phyloP scores from a whole-genome alignment of 2,113 vertebrate genomes.

The Ceyx margarethae region DNA sequence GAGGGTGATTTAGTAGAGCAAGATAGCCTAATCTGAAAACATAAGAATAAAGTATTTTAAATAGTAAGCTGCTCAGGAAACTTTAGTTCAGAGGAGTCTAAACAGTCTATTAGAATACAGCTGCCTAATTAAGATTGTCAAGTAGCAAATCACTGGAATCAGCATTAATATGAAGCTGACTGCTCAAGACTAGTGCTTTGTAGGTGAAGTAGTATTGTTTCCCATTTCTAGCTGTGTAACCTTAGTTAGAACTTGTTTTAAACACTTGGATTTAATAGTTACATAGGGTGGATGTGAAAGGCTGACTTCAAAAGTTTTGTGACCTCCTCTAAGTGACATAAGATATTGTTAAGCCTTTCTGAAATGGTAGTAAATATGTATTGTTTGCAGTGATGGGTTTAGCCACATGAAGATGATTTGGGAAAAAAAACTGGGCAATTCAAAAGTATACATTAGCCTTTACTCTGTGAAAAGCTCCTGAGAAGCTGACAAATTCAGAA shows the following conservation, averaged over 20 bases:
- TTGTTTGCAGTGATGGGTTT: background rate
- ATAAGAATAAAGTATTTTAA: background rate
- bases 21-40: background rate
- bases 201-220: background rate
- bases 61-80: background rate
- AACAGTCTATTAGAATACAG: background rate
- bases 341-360: slow-evolving; percentile 6
- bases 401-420: background rate
- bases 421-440: background rate
- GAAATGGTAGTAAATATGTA: background rate
- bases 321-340: background rate
- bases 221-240: background rate
- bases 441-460: background rate
- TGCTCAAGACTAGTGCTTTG: background rate
- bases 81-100: background rate
- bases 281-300: background rate
- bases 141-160: background rate
- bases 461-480: background rate
- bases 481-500: background rate
- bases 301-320: background rate
- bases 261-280: background rate
- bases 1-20: background rate
- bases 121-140: slow-evolving; percentile 16
- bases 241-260: slow-evolving; percentile 39
- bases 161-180: background rate